phyloP scores from a whole-genome alignment of 2,797 vertebrate species.

The Chaunax sp. region DNA sequence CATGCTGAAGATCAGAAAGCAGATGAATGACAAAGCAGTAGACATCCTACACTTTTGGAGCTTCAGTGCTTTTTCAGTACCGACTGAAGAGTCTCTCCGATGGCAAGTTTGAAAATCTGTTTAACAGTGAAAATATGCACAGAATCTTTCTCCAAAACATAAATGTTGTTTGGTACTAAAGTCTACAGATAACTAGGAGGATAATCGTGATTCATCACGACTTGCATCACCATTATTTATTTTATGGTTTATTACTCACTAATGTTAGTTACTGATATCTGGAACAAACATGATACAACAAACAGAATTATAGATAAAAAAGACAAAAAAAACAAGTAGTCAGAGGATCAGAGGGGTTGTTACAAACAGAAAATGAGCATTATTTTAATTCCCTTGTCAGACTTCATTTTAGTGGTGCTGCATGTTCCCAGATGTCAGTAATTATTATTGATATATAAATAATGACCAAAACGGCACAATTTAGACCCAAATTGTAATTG shows the following conservation, averaged over 20 bases:
- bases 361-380: neutral
- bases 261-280: too few species aligned
- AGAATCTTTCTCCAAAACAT: too few species aligned
- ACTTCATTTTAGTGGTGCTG: neutral
- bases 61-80: neutral
- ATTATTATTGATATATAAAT: conserved; percentile 2
- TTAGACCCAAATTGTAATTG: neutral
- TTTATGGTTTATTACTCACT: too few species aligned
- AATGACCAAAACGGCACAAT: conserved; percentile 5
- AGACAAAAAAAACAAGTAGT: neutral
- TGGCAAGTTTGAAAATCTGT: neutral
- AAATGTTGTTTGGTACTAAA: too few species aligned
- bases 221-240: too few species aligned
- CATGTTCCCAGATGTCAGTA: neutral
- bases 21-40: conserved; percentile 45
- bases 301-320: neutral
- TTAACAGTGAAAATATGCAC: neutral
- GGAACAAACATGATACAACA: too few species aligned
- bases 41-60: conserved; percentile 21
- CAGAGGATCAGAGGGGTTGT: neutral
- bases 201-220: too few species aligned
- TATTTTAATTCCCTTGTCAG: neutral
- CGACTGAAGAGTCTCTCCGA: neutral
- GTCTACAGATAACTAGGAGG: too few species aligned
- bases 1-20: conserved; percentile 57